Base-by-base conservation (phyloP, 2,113 vertebrate genomes). In the Falcunculus frontatus region DNA sequence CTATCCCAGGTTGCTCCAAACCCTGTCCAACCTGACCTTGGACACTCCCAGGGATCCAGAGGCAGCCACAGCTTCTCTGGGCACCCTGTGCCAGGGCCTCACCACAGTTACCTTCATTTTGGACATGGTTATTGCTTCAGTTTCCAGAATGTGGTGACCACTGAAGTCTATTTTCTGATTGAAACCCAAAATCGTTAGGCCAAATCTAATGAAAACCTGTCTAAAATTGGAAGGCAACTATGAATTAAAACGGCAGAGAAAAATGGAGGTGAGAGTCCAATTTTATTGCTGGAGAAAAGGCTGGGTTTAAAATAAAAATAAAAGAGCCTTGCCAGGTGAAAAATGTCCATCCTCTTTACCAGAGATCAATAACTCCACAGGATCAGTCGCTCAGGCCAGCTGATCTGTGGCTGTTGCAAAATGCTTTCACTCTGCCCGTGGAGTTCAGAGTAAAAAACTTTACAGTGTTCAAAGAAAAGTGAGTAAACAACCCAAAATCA, bases 331-430 rank as follows among this genome's bases (percentile, higher is more conserved):
- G n/a, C 82, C 79, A 88, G 47, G 84, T 87, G 59, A 95, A 91
- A 89, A 91, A 73, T 80, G 70, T 80, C 93, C 72, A 60, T 78
- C 62, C 46, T 70, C 75, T 93, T 65, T 52, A 53, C 5, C 59
- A 86, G 94, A 65, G 90, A 96, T 96, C 95, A 93, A 94, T 94
- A 96, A 88, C 11, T 11, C 6, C 3, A 77, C 67, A 52, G 70
- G 65, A 88, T 90, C 85, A n/a, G 59, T 18, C 9, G 22, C 74
- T 92, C 70, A 11, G 18, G 63, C 63, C 4, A 1, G 30, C 70
- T 97, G 93, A 88, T 92, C 87, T 87, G 72, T 74, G 47, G 92
- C 79, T 95, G 95, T 96, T 95, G 90, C 69, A 47, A 33, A 93
- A 73, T 55, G 63, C 75, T 95, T 95, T 92, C 13, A 1, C 67